phyloP scores from a whole-genome alignment of 2,888 invertebrate genomes.

The Cataglyphis livida region DNA sequence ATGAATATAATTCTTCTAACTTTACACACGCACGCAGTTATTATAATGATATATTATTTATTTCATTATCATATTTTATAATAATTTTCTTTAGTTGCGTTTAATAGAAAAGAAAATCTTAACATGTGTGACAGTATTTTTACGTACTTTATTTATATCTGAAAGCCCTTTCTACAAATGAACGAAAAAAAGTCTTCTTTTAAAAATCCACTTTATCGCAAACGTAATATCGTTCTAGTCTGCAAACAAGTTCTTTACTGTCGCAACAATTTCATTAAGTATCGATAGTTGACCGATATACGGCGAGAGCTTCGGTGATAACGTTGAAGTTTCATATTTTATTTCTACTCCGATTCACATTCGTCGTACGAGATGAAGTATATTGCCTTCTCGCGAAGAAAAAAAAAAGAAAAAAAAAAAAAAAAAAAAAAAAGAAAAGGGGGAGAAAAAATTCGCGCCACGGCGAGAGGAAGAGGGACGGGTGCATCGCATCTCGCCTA shows the following conservation, averaged over 20 bases:
- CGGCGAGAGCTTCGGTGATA: neutral
- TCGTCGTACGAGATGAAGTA: neutral
- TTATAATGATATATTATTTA: neutral
- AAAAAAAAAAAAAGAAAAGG: too few species aligned
- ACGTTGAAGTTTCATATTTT: slow-evolving; percentile 20
- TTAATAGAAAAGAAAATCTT: neutral
- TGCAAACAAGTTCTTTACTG: neutral
- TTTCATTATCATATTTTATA: neutral
- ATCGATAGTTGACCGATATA: slow-evolving; percentile 20
- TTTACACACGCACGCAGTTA: too few species aligned
- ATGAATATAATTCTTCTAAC: neutral
- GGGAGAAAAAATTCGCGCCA: neutral
- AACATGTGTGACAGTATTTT: neutral
- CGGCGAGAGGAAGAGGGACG: neutral
- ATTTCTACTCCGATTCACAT: slow-evolving; percentile 44
- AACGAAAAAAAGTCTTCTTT: neutral
- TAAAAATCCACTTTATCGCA: slow-evolving; percentile 7
- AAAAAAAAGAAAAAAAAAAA: too few species aligned
- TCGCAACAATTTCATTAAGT: slow-evolving; percentile 29
- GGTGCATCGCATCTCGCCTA: neutral
- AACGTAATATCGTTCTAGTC: slow-evolving; percentile 14
- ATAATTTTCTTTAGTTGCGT: slow-evolving; percentile 5
- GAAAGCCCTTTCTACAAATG: neutral
- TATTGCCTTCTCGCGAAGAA: neutral
- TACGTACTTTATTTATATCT: neutral